Evolutionary conservation across 2,113 vertebrate species (phyloP), one percentile per base, ranked within the genome.

Genomic region (Misgurnus anguillicaudatus): DNA sequence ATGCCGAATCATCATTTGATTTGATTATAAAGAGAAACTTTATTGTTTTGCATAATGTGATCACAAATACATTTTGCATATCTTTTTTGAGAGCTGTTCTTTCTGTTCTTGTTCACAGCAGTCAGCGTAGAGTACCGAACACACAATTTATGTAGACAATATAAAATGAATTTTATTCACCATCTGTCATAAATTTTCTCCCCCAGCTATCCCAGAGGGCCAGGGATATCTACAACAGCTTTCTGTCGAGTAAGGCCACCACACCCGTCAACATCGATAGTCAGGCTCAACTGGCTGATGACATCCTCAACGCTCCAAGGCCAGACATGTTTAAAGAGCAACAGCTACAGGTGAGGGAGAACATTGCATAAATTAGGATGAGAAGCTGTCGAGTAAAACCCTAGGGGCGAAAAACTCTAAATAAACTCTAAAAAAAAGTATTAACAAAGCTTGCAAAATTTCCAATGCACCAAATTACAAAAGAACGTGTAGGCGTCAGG

Each of bases 191-290:
- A 17, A 60, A 31, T 13, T 76, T 66, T 82, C 60, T 10, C 36
- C 21, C 65, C 57, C 89, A 99, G 98, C 91, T 99, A 82, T 96
- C 96, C 85, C 95, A 94, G 91, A 94, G 94, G 90, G 98, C 98
- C 9, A 94, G 94, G 2, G 98, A 99, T 87, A 99, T 99, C 89
- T 99, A 98, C 92, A 95, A 92, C 87, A 97, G 93, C 77, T 99
- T 99, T 86, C 91, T 99, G 88, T 97, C 97, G 88, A 98, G 96
- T 90, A 96, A 96, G 85, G 98, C 98, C 85, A 96, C 95, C 79
- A 99, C 95, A 17, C 98, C 98, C 0, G 96, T 99, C 90, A 99
- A 99, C 91, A 99, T 99, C 24, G 98, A 99, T 87, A 98, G 97
- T 89, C 97, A 98, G 83, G 97, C 96, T 36, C 97, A 98, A 90